A percentile compares a stretch with the other conserved stretches of the same genome.
These are phyloP conservation scores for Calephelis virginiensis DNA, from an alignment of 1,140 invertebrate genomes.

Conservation along the genomic window DNA sequence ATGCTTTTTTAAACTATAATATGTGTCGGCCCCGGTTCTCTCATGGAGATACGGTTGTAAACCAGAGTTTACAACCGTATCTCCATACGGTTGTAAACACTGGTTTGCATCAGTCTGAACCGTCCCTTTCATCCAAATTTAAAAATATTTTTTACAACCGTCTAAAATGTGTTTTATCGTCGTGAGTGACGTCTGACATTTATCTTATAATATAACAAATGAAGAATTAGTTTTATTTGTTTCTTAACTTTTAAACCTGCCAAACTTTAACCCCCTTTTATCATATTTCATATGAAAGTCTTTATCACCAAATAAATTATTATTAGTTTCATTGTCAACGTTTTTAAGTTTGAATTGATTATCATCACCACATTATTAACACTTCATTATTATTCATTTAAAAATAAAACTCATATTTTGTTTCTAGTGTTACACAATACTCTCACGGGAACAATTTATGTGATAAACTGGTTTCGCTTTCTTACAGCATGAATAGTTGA, in stretches of 20 bases:
- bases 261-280: background rate
- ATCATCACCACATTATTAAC: background rate
- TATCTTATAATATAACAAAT: no score
- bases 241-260: background rate
- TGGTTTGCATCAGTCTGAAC: no score
- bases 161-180: no score
- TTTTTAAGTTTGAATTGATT: background rate
- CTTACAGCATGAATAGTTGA: background rate
- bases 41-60: no score
- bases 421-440: background rate
- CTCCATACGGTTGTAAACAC: no score
- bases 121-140: no score
- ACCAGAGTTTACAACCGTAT: no score
- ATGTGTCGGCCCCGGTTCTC: no score
- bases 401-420: constrained; percentile 9
- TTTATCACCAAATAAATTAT: background rate
- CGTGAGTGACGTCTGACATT: no score
- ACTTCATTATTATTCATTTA: constrained; percentile 15
- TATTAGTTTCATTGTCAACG: background rate
- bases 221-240: background rate
- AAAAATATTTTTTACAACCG: no score
- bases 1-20: no score
- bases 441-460: background rate
- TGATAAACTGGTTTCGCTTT: background rate
- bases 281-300: background rate